Percentiles rank a stretch among this genome's conserved stretches.
phyloP scores from a whole-genome alignment of 2,797 vertebrate species.

The Ataeniobius toweri region DNA sequence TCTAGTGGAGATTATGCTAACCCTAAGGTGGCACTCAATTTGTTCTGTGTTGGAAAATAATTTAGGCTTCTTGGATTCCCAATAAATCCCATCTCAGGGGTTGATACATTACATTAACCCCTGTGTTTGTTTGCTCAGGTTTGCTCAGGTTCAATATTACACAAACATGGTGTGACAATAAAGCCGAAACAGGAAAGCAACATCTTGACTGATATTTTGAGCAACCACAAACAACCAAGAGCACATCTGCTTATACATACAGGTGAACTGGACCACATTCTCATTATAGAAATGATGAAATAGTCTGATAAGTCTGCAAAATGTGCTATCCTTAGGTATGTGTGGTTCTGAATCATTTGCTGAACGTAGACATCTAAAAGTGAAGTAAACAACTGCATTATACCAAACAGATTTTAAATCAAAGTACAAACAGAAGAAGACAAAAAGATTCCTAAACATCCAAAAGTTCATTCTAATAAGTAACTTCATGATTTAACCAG shows the following conservation, averaged over 20 bases:
- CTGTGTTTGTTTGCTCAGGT: slow-evolving; percentile 16
- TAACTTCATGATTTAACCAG: background rate
- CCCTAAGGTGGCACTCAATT: slow-evolving; percentile 38
- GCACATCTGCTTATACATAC: background rate
- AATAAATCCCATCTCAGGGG: slow-evolving; percentile 39
- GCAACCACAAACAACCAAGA: background rate
- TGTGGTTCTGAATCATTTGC: slow-evolving; percentile 4
- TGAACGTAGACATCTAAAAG: slow-evolving; percentile 15
- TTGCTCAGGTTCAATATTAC: slow-evolving; percentile 12
- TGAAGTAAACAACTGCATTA: slow-evolving; percentile 16
- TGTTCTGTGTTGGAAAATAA: slow-evolving; percentile 31
- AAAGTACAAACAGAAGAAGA: background rate
- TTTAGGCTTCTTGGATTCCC: slow-evolving; percentile 11
- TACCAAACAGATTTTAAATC: background rate
- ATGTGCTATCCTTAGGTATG: slow-evolving; percentile 10
- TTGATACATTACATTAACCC: slow-evolving; percentile 42
- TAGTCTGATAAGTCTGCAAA: background rate
- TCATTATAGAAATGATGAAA: background rate
- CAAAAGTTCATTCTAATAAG: background rate
- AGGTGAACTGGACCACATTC: background rate
- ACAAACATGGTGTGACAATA: slow-evolving; percentile 13
- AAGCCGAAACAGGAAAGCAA: background rate
- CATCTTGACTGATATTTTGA: background rate
- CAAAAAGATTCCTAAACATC: background rate
- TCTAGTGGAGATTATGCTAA: slow-evolving; percentile 23